Conservation (phyloP, 2,113 vertebrate species). For the Nycticorax nycticorax region DNA sequence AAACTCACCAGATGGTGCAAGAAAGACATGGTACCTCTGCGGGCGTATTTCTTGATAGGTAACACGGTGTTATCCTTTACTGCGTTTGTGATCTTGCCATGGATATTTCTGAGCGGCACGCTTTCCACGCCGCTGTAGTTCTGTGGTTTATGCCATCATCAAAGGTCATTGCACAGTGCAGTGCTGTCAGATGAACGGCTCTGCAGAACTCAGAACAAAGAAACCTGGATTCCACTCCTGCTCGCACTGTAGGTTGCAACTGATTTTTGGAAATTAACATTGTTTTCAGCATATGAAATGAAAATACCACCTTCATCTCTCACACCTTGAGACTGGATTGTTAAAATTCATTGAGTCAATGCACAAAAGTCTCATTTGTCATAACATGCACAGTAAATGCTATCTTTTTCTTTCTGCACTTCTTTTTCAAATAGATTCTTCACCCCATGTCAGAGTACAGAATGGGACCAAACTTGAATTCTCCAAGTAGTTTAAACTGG, state of each 20-base stretch:
- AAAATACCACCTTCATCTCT: neutral
- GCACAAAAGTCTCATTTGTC: neutral
- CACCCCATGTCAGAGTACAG: neutral
- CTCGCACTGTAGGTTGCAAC: neutral
- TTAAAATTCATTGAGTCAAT: neutral
- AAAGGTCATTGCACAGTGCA: neutral
- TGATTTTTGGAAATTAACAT: neutral
- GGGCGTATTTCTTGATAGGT: neutral
- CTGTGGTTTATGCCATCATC: neutral
- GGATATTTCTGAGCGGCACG: neutral
- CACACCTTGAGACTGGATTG: neutral
- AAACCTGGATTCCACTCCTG: neutral
- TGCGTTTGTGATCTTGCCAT: rapidly evolving
- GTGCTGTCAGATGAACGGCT: neutral
- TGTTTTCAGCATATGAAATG: neutral
- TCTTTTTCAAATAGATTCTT: neutral
- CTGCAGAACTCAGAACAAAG: neutral
- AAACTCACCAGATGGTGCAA: constrained; percentile 55
- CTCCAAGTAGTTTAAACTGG: neutral
- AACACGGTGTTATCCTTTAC: rapidly evolving
- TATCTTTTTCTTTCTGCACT: neutral
- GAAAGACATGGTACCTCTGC: neutral
- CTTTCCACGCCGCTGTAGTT: rapidly evolving
- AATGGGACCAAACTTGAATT: neutral
- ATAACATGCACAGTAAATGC: neutral